phyloP scores from a whole-genome alignment of 2,888 invertebrate genomes.

The Amblyjoppa proteus region DNA sequence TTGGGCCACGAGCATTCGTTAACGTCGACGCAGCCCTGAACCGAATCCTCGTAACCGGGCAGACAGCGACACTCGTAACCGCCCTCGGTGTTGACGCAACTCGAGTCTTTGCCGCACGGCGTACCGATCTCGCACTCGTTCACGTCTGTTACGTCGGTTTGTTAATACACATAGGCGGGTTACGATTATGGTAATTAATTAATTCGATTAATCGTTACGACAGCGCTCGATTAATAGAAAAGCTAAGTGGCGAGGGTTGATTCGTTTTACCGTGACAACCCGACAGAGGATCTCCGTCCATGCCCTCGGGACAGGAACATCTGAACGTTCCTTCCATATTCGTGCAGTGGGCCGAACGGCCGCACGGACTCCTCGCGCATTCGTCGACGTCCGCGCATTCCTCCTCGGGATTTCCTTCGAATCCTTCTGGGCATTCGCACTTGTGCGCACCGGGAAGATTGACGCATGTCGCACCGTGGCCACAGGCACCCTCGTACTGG shows the following conservation, averaged over 20 bases:
- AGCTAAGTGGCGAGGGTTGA: background rate
- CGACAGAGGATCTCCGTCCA: conserved; percentile 91
- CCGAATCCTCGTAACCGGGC: conserved; percentile 88
- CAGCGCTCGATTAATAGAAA: background rate
- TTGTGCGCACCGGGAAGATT: conserved; percentile 93
- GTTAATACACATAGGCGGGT: conserved; percentile 23
- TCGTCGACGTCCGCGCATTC: conserved; percentile 92
- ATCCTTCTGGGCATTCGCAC: conserved; percentile 94
- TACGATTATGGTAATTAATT: background rate
- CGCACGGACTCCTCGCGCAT: conserved; percentile 91
- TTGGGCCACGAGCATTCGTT: conserved; percentile 90
- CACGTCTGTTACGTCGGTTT: conserved; percentile 87
- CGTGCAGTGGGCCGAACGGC: conserved; percentile 92
- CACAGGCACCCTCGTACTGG: conserved; percentile 90
- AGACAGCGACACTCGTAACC: conserved; percentile 91
- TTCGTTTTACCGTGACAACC: conserved; percentile 89
- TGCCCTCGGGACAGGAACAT: conserved; percentile 94
- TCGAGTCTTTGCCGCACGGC: conserved; percentile 90
- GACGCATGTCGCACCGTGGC: conserved; percentile 91
- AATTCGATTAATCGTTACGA: conserved; percentile 1
- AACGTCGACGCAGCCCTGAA: conserved; percentile 89
- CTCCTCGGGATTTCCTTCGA: conserved; percentile 92
- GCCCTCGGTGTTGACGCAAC: conserved; percentile 91
- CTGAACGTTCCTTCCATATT: conserved; percentile 92
- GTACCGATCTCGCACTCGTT: conserved; percentile 89